A percentile compares a stretch with the other conserved stretches of the same genome.
Conservation (phyloP, 2,888 invertebrate genomes). For the Flabesymbios commensalis region DNA sequence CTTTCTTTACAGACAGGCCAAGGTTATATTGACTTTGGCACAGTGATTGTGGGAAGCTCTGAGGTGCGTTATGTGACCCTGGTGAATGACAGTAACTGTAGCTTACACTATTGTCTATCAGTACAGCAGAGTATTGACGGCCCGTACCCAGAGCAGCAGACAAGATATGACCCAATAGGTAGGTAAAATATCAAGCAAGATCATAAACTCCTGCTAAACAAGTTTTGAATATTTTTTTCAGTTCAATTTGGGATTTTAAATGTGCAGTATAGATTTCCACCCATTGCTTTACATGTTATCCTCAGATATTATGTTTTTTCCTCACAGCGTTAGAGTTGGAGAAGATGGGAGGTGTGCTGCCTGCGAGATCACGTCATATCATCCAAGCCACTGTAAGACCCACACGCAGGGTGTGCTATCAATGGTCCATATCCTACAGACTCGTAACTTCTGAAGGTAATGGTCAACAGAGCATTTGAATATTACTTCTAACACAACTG, state of each 20-base stretch:
- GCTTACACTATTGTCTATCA: constrained; percentile 51
- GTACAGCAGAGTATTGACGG: constrained; percentile 49
- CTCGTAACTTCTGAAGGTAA: constrained; percentile 50
- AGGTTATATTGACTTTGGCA: constrained; percentile 53
- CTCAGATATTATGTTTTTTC: too few relatives aligned
- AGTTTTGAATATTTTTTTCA: too few relatives aligned
- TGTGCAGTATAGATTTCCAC: too few relatives aligned
- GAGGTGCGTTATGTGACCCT: constrained; percentile 45
- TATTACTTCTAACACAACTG: too few relatives aligned
- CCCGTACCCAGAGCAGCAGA: constrained; percentile 42
- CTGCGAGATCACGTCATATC: constrained; percentile 50
- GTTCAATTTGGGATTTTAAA: too few relatives aligned
- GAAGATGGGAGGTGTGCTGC: constrained; percentile 43
- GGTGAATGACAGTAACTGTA: constrained; percentile 55
- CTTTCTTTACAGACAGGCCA: constrained; percentile 46
- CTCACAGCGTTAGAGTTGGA: constrained; percentile 48
- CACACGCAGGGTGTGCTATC: constrained; percentile 48
- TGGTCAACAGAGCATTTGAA: too few relatives aligned
- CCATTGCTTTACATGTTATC: too few relatives aligned
- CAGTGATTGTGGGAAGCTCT: constrained; percentile 56
- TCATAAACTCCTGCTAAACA: too few relatives aligned
- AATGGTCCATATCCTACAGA: constrained; percentile 56
- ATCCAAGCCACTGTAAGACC: constrained; percentile 51
- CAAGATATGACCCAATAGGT: constrained; percentile 42
- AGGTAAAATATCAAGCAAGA: too few relatives aligned